Conservation (phyloP, 2,888 invertebrate species). For the Melinaea menophilus region DNA sequence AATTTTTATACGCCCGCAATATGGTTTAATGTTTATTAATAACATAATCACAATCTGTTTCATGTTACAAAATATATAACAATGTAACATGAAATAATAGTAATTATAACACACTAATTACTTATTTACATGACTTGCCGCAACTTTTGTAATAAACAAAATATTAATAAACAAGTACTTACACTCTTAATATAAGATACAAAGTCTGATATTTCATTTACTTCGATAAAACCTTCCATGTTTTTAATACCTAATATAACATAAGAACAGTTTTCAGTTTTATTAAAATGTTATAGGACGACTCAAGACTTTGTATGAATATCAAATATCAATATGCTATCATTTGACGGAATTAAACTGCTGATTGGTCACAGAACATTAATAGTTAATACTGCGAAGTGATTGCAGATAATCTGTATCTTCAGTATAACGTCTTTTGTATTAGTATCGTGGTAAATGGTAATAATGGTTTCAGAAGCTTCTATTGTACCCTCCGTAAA, state of each 20-base stretch:
- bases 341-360: too few species aligned
- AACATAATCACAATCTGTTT: background rate
- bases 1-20: too few species aligned
- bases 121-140: slow-evolving; percentile 18
- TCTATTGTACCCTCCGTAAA: too few species aligned
- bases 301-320: background rate
- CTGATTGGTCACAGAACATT: too few species aligned
- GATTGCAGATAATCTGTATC: too few species aligned
- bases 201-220: slow-evolving; percentile 86
- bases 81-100: background rate
- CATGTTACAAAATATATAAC: slow-evolving; percentile 6
- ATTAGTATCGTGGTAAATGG: too few species aligned
- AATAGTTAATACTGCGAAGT: too few species aligned
- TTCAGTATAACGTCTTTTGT: too few species aligned
- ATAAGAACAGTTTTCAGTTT: too few species aligned
- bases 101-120: background rate
- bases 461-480: too few species aligned
- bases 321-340: background rate
- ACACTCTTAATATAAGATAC: slow-evolving; percentile 88
- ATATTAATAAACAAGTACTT: slow-evolving; percentile 59
- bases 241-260: too few species aligned
- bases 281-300: background rate
- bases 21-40: too few species aligned
- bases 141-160: slow-evolving; percentile 21
- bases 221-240: slow-evolving; percentile 82